phyloP scores from a whole-genome alignment of 1,140 invertebrate genomes.

The Epicauta chinensis region DNA sequence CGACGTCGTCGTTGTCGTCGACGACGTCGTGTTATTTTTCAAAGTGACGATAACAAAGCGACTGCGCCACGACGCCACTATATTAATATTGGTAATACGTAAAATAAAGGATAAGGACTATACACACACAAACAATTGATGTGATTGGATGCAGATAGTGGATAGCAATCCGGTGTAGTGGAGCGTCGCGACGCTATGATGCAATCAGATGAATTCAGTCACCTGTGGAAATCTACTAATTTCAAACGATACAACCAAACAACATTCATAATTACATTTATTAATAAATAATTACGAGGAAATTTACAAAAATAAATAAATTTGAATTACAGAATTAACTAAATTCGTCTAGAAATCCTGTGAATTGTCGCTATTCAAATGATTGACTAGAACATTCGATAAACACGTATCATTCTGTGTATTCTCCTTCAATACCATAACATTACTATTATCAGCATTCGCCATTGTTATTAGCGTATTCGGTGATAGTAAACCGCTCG shows the following conservation, averaged over 20 bases:
- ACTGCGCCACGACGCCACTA: constrained; percentile 21
- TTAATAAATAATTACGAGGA: not conserved
- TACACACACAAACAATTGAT: constrained; percentile 37
- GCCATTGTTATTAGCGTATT: constrained; percentile 28
- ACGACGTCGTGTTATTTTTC: constrained; percentile 26
- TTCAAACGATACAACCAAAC: not conserved
- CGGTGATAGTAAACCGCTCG: constrained; percentile 26
- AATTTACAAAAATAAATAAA: constrained; percentile 13
- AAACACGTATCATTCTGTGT: constrained; percentile 30
- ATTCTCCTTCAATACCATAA: constrained; percentile 25
- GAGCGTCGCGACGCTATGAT: constrained; percentile 36
- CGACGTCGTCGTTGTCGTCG: constrained; percentile 11
- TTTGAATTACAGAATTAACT: not conserved
- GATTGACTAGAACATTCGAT: constrained; percentile 30
- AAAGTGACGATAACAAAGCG: constrained; percentile 10
- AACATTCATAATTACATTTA: not conserved
- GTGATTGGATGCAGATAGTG: constrained; percentile 46
- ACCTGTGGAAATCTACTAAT: no score
- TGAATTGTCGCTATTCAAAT: constrained; percentile 34
- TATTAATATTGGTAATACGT: no score
- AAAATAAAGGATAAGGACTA: constrained; percentile 17
- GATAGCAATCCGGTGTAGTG: constrained; percentile 9
- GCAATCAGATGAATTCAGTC: constrained; percentile 21
- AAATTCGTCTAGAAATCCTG: constrained; percentile 31
- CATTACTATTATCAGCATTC: constrained; percentile 21